Base-by-base conservation (phyloP, 2,888 invertebrate species). In the Bursaphelenchus okinawaensis region DNA sequence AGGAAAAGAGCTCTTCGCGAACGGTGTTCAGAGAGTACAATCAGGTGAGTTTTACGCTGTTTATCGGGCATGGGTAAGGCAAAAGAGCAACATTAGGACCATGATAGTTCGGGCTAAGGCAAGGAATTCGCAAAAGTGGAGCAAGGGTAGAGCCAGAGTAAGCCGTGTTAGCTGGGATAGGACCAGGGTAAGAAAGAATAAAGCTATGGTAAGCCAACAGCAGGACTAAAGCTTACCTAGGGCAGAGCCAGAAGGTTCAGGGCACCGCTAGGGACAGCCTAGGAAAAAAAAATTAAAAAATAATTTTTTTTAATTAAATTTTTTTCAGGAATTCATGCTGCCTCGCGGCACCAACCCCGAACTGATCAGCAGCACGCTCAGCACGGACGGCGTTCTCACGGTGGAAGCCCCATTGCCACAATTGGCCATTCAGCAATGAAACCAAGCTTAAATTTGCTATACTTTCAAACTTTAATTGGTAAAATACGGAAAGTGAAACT, bases 21-120 rank as follows among this genome's bases (percentile, higher is more conserved):
- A 92, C 92, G 52, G 92, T 94, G 69, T 95, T 93, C 88, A 89
- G 94, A 86, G 95, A 96, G 85, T 96, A 95, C 88, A 94, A 94
- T 86, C 89, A 82, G 75, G 81, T 77, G 52, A 55, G 61, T 63
- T 65, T n/a, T 68, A 52, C 12, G 40, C 16, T 1, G 3, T 27
- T 29, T n/a, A 2, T 26, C 28, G 40, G 40, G n/a, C 12, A 40
- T 40, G n/a, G 40, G n/a, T 6, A 29, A 29, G 40, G 6, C 3
- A 40, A n/a, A n/a, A n/a, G n/a, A n/a, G n/a, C n/a, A n/a, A n/a
- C n/a, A n/a, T n/a, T n/a, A n/a, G n/a, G n/a, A n/a, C n/a, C n/a
- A n/a, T n/a, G n/a, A n/a, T n/a, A n/a, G n/a, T n/a, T n/a, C n/a
- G n/a, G n/a, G n/a, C n/a, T n/a, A n/a, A n/a, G n/a, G n/a, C n/a